These are phyloP conservation scores for Phortica variegata DNA, from an alignment of 1,140 invertebrate species.

Conservation along the genomic window DNA sequence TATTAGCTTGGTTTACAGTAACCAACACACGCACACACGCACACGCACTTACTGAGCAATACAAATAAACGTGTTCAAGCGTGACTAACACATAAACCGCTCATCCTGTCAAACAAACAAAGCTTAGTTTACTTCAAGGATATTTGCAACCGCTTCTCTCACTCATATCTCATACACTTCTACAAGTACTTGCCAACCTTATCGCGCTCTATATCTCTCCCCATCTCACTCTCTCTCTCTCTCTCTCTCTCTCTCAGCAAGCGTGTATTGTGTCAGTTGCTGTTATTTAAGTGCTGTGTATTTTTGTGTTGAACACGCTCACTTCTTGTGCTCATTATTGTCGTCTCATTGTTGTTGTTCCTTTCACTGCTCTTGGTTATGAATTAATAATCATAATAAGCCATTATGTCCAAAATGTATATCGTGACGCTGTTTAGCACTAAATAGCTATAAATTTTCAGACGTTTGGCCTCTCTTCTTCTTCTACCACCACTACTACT, in stretches of 20 bases:
- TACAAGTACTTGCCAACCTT: no score
- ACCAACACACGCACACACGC: slow-evolving; percentile 6
- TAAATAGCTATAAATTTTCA: slow-evolving; percentile 41
- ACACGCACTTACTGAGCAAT: no score
- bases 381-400: slow-evolving; percentile 50
- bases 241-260: no score
- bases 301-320: background rate
- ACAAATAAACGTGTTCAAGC: no score
- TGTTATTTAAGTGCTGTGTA: slow-evolving; percentile 26
- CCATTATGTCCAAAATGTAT: slow-evolving; percentile 32
- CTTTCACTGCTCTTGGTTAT: slow-evolving; percentile 26
- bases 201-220: no score
- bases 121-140: background rate
- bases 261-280: slow-evolving; percentile 9
- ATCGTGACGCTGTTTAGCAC: no score
- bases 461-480: slow-evolving; percentile 21
- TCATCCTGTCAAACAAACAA: background rate
- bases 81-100: no score
- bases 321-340: background rate
- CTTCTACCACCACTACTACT: no score
- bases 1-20: slow-evolving; percentile 35
- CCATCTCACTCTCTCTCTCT: no score
- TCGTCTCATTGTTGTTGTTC: slow-evolving; percentile 7
- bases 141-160: background rate
- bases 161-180: no score